phyloP scores from a whole-genome alignment of 2,888 invertebrate genomes.

The Odontocerum albicorne region DNA sequence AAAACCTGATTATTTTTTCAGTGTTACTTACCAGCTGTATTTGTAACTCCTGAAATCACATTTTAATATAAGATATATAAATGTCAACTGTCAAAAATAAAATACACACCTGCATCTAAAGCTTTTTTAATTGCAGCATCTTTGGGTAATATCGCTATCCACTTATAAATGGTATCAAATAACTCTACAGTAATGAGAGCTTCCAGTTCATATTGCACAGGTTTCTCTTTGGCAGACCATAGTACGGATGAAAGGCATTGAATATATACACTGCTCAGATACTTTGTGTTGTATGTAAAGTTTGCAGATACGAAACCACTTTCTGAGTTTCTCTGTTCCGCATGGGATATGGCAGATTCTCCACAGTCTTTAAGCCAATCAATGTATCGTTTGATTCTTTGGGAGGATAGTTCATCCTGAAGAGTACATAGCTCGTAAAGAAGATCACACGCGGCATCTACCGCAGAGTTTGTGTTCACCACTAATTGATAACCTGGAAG shows the following conservation, averaged over 20 bases:
- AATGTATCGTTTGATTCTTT: slow-evolving; percentile 67
- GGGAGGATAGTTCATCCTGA: slow-evolving; percentile 54
- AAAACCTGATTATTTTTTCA: too few species aligned
- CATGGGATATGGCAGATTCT: slow-evolving; percentile 46
- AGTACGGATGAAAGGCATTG: slow-evolving; percentile 80
- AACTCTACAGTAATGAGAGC: slow-evolving; percentile 72
- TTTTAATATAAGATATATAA: too few species aligned
- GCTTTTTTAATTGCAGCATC: slow-evolving; percentile 77
- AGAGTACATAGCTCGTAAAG: slow-evolving; percentile 76
- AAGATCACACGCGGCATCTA: slow-evolving; percentile 72
- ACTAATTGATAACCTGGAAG: too few species aligned
- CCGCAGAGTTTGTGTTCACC: slow-evolving; percentile 43
- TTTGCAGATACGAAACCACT: slow-evolving; percentile 43
- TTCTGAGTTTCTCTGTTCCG: slow-evolving; percentile 42
- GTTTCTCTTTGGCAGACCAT: slow-evolving; percentile 64
- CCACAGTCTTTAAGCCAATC: slow-evolving; percentile 71
- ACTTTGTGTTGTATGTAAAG: slow-evolving; percentile 39
- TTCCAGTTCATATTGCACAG: slow-evolving; percentile 64
- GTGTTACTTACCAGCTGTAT: too few species aligned
- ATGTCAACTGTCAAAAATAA: not conserved
- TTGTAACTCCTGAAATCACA: too few species aligned
- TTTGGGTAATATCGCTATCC: slow-evolving; percentile 71
- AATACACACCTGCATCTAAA: slow-evolving; percentile 67
- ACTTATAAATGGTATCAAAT: slow-evolving; percentile 75
- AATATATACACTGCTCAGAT: slow-evolving; percentile 54